phyloP scores from a whole-genome alignment of 2,888 invertebrate species.

The Drosophila cyrtoloma region DNA sequence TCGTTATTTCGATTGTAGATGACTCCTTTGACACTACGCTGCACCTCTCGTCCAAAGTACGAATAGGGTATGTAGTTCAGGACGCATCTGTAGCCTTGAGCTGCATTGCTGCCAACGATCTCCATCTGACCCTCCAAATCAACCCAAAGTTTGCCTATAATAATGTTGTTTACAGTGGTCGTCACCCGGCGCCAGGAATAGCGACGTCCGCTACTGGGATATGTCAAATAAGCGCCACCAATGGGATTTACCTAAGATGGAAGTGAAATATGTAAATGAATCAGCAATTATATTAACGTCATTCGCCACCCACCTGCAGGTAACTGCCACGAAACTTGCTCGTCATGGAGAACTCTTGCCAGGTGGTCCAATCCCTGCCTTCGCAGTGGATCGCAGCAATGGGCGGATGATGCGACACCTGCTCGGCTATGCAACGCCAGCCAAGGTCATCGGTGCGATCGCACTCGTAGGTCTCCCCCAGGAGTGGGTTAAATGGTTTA shows the following conservation, averaged over 20 bases:
- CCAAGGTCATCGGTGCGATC: constrained; percentile 98
- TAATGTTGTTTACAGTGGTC: constrained; percentile 99
- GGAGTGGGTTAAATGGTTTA: constrained; percentile 98
- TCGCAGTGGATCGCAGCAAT: constrained; percentile 98
- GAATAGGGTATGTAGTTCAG: constrained; percentile 99
- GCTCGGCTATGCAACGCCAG: constrained; percentile 97
- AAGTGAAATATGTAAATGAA: constrained; percentile 9
- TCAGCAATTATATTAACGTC: background rate
- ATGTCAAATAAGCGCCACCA: constrained; percentile 90
- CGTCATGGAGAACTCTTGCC: constrained; percentile 99
- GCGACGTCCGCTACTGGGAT: constrained; percentile 90
- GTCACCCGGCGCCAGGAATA: constrained; percentile 99
- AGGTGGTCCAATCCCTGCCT: constrained; percentile 95
- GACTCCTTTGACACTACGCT: constrained; percentile 94
- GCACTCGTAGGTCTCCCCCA: constrained; percentile 99
- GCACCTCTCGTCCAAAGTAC: constrained; percentile 98
- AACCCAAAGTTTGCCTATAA: constrained; percentile 99
- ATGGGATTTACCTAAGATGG: constrained; percentile 86
- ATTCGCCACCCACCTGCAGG: constrained; percentile 88
- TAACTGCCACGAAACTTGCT: constrained; percentile 99
- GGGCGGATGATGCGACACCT: constrained; percentile 99
- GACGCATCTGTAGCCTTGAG: constrained; percentile 96
- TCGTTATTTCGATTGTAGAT: constrained; percentile 90
- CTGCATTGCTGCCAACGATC: constrained; percentile 93
- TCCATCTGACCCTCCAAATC: constrained; percentile 99